Evolutionary conservation across 2,888 invertebrate genomes (phyloP), one percentile per base, ranked within the genome.

Genomic region (Archips xylosteana): DNA sequence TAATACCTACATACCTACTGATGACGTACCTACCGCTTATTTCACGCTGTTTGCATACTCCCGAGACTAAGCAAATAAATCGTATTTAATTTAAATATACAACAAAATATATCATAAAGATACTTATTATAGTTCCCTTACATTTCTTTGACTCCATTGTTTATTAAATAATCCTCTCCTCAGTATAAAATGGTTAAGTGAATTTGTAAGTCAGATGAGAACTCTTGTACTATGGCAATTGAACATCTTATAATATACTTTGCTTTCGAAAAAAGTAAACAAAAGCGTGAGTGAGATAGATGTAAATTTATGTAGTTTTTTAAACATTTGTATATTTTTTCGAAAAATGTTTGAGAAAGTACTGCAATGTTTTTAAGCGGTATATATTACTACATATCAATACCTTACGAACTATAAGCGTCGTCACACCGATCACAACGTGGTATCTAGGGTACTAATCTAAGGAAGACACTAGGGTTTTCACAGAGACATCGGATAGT

Each of bases 371-470:
- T 60, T 39, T 69, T n/a, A 54, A 54, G 71, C 77, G 75, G 77
- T 76, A 78, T 76, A 77, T 81, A 84, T 84, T 81, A 78, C 83
- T 85, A 73, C 85, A 82, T 81, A 87, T 86, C 81, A 82, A 80
- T 87, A 79, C 64, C 80, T 85, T 82, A 85, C 65, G 49, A 76
- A 76, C 90, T 92, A 92, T 92, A 93, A 93, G 93, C 93, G 92
- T 92, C 87, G 86, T 92, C 86, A 93, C 92, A 92, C 88, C 91
- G 87, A 93, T 92, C 91, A 93, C 89, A 89, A 83, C 83, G 86
- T 84, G 81, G 80, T 82, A 82, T 84, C 80, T 83, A 80, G 87
- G 85, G 84, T 78, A 83, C 83, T 82, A 82, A 74, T 75, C 76
- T 79, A 80, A 84, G 85, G 85, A 87, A 87, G 86, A 81, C 81